Base-by-base conservation (phyloP, 2,888 invertebrate genomes). In the Leucophenga maculata region DNA sequence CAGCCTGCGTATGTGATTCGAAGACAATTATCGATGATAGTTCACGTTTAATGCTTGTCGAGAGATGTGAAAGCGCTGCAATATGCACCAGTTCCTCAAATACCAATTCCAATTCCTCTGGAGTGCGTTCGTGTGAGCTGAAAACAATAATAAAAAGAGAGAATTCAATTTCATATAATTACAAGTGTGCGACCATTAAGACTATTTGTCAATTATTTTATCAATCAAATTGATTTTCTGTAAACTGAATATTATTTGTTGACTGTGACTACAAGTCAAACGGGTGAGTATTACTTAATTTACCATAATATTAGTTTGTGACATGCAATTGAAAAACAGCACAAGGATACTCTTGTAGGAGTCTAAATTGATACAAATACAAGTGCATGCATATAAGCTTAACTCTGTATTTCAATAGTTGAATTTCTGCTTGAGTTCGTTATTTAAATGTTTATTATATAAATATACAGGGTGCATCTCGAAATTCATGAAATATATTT, bases 61-160 rank as follows among this genome's bases (percentile, higher is more conserved):
- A 94, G 69, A 95, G 90, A 88, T 95, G 94, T 6, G 94, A 92
- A 71, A 95, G 89, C 16, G 95, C 94, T 80, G 94, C 93, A 79
- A 95, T 94, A 86, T 94, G 94, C 74, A 94, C 90, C 66, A 96
- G 89, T 85, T 95, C 95, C 82, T 95, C 95, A 86, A 94, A 95
- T 75, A 95, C 94, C 74, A 93, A 91, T 87, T 95, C 94, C 83
- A 95, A 88, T 87, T 95, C 95, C 84, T 95, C 94, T 16, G 91
- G 89, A 14, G 93, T 93, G 75, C 95, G 90, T 85, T 95, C 94
- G 82, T 93, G 92, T 57, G 93, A 92, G 76, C 94, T 95, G 87
- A 18, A 86, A 76, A 55, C 39, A 39, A 32, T 32, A 59, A 52
- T 9, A 54, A 11, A 4, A 59, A 32, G 3, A 65, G 20, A 50